Evolutionary conservation across 2,113 vertebrate species (phyloP), one percentile per base, ranked within the genome.

Genomic region (Arothron firmamentum): DNA sequence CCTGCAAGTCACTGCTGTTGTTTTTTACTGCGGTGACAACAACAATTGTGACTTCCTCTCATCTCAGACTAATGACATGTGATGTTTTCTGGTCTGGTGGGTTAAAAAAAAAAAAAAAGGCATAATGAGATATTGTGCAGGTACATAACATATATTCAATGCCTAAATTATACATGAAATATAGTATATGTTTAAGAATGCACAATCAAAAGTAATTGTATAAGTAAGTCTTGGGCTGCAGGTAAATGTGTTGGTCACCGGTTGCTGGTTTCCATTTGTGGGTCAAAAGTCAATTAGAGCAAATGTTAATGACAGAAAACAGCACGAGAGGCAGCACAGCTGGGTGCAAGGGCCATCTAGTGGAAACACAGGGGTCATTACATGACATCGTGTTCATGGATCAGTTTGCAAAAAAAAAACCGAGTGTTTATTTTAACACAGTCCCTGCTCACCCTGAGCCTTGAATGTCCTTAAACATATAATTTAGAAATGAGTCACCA

Each of bases 341-440:
- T 83, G 74, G 79, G 65, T 83, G 60, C 72, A 87, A 84, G 80
- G 77, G 85, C 88, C 90, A 89, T 85, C 90, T 91, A 88, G 87
- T 87, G 90, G 89, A 73, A 75, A 76, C 28, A 77, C 6, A 41
- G 34, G 65, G 42, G 65, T 65, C 70, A 86, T 76, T 87, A 81
- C 87, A 87, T 64, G 70, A 38, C 34, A 38, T 38, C 9, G 9
- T 11, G 11, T 38, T 38, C 61, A 67, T 58, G 20, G 41, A 53
- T 47, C 48, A 59, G 31, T 63, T 63, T 42, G 62, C 66, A 76
- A 20, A 34, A 49, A 53, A 70, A 20, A 34, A 49, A 53, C 68
- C n/a, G 45, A 28, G 25, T 42, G 64, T 49, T 54, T 50, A 64
- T 72, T 68, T 43, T 25, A 19, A 13, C 8, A 51, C 12, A 51